A percentile compares a stretch with the other conserved stretches of the same genome.
phyloP scores from a whole-genome alignment of 2,797 vertebrate genomes.

The Argyrosomus regius region DNA sequence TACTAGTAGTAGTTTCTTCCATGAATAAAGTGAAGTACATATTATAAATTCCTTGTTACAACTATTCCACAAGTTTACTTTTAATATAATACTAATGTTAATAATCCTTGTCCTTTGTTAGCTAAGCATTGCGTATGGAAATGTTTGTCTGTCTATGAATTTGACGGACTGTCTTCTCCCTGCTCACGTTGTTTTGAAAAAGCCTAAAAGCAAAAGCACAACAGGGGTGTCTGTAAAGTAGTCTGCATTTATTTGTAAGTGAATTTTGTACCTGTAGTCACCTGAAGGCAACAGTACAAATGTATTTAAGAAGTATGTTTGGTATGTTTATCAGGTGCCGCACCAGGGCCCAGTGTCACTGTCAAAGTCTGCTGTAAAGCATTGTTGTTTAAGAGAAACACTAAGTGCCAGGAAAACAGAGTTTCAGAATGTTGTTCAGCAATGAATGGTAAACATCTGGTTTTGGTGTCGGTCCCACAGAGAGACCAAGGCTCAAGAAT shows the following conservation, averaged over 20 bases:
- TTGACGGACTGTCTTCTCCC: not conserved
- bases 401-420: not conserved
- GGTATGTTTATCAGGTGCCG: not conserved
- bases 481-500: not conserved
- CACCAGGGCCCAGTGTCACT: not conserved
- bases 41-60: too few relatives aligned
- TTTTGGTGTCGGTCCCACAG: not conserved
- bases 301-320: not conserved
- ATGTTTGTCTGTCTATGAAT: not conserved
- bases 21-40: too few relatives aligned
- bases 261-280: not conserved
- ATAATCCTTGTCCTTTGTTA: too few relatives aligned
- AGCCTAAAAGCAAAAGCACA: not conserved
- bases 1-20: too few relatives aligned
- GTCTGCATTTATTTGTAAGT: too few relatives aligned
- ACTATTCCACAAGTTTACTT: too few relatives aligned
- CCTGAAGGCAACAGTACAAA: not conserved
- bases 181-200: not conserved
- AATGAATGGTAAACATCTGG: not conserved
- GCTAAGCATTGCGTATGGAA: not conserved
- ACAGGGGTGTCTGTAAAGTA: too few relatives aligned
- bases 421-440: not conserved
- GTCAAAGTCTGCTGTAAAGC: not conserved
- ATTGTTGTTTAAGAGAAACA: not conserved
- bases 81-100: too few relatives aligned